A percentile compares a stretch with the other conserved stretches of the same genome.
Conservation (phyloP, 92 coral and sea anemone genomes). For the Epizoanthus stellaris region DNA sequence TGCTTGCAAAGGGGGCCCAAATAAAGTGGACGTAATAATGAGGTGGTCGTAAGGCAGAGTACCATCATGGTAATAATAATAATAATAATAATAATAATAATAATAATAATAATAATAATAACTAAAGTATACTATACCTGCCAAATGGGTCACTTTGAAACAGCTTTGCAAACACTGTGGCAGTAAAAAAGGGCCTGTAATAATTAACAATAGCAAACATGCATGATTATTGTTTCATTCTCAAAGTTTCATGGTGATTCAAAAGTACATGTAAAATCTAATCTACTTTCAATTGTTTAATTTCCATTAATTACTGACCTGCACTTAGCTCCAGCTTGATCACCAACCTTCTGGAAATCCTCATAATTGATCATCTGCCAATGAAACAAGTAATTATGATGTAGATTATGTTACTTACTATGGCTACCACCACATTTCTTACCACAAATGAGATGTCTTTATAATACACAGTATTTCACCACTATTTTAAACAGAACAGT, state of each 20-base stretch:
- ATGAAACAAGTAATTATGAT: not conserved
- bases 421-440: too few species aligned
- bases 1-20: too few species aligned
- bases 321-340: slow-evolving; percentile 92
- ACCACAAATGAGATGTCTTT: too few species aligned
- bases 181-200: slow-evolving; percentile 86
- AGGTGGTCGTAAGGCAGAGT: too few species aligned
- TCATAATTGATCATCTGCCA: slow-evolving; percentile 96
- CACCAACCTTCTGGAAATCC: slow-evolving; percentile 92
- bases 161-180: slow-evolving; percentile 92
- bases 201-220: not conserved
- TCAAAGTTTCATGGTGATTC: too few species aligned
- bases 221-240: too few species aligned
- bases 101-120: not conserved
- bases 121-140: slow-evolving; percentile 60
- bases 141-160: slow-evolving; percentile 95
- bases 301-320: slow-evolving; percentile 50
- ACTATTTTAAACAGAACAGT: too few species aligned
- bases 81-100: too few species aligned
- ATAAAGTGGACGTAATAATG: too few species aligned
- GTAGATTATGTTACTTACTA: too few species aligned
- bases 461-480: too few species aligned
- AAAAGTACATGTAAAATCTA: not conserved
- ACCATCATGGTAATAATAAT: too few species aligned
- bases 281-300: not conserved